These are phyloP conservation scores for Elaeidobius kamerunicus DNA, from an alignment of 2,888 invertebrate genomes.

Conservation along the genomic window DNA sequence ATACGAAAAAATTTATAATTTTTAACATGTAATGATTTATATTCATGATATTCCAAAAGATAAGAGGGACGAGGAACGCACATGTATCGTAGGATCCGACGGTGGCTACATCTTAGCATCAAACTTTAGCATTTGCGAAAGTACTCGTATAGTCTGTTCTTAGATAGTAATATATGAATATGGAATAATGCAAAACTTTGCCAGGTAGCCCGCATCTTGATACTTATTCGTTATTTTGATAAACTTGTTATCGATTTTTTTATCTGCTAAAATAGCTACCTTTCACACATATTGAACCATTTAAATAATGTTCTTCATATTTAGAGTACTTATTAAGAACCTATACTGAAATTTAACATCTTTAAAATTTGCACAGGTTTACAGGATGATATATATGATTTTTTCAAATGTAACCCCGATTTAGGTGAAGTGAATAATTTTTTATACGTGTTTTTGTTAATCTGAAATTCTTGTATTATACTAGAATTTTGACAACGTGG, in stretches of 20 bases:
- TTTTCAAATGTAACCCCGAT: too few species aligned
- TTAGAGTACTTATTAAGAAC: too few species aligned
- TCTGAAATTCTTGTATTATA: too few species aligned
- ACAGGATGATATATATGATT: too few species aligned
- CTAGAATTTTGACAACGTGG: too few species aligned
- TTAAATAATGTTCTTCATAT: too few species aligned
- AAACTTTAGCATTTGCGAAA: slow-evolving; percentile 16
- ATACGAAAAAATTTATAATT: slow-evolving; percentile 24
- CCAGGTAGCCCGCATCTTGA: slow-evolving; percentile 21
- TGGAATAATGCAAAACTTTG: slow-evolving; percentile 18
- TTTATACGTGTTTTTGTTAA: too few species aligned
- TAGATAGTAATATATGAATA: slow-evolving; percentile 21
- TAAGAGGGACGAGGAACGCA: slow-evolving; percentile 16
- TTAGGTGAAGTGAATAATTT: too few species aligned
- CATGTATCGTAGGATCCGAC: slow-evolving; percentile 19
- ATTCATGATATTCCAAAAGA: slow-evolving; percentile 22
- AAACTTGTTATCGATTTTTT: slow-evolving; percentile 13
- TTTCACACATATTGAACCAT: slow-evolving; percentile 17
- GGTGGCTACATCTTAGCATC: slow-evolving; percentile 21
- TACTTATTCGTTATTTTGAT: slow-evolving; percentile 21
- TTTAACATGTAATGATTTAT: slow-evolving; percentile 20
- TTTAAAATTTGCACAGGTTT: too few species aligned
- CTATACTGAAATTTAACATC: too few species aligned
- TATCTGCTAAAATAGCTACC: slow-evolving; percentile 10
- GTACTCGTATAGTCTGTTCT: slow-evolving; percentile 8